These are phyloP conservation scores for Clarias pachynema DNA, from an alignment of 2,797 vertebrate genomes.

Conservation along the genomic window DNA sequence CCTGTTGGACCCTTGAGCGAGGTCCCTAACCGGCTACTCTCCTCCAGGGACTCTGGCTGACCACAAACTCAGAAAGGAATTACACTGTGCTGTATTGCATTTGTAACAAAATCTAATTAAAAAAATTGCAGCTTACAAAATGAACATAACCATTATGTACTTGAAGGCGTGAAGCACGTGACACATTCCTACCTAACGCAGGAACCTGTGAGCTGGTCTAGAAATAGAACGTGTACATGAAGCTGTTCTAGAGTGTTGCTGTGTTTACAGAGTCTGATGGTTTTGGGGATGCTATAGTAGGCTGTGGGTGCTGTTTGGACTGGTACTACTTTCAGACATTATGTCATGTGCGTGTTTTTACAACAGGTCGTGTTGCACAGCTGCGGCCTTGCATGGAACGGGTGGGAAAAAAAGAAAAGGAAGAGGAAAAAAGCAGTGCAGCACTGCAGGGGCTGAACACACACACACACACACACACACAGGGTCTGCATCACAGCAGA, in stretches of 20 bases:
- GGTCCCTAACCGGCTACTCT: too few species aligned
- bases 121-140: neutral
- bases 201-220: neutral
- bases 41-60: too few species aligned
- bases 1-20: too few species aligned
- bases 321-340: constrained; percentile 50
- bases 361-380: constrained; percentile 41
- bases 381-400: constrained; percentile 24
- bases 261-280: constrained; percentile 16
- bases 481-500: constrained; percentile 45
- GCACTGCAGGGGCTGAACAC: constrained; percentile 21
- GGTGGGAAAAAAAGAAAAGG: neutral
- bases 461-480: neutral
- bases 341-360: constrained; percentile 54
- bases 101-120: too few species aligned
- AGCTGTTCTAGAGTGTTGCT: constrained; percentile 12
- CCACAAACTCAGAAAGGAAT: too few species aligned
- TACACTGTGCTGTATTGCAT: too few species aligned
- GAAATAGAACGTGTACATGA: neutral
- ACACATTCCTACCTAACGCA: constrained; percentile 8
- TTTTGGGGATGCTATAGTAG: constrained; percentile 24
- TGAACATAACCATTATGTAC: neutral
- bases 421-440: constrained; percentile 29
- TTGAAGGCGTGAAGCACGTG: neutral
- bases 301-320: constrained; percentile 29